Base-by-base conservation (phyloP, 2,113 vertebrate genomes). In the Catharus minimus region DNA sequence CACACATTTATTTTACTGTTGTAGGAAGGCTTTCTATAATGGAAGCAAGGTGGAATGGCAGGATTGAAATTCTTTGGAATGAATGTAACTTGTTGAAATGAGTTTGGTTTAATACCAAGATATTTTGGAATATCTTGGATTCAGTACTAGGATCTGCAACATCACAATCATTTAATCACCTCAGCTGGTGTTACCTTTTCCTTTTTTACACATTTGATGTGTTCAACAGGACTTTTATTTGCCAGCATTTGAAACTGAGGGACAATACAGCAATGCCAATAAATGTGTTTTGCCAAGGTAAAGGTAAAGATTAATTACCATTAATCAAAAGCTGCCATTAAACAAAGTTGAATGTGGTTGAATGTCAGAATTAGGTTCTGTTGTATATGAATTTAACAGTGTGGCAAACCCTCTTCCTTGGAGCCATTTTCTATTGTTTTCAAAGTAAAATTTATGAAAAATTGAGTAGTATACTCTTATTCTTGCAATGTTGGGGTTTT, bases 211-310 rank as follows among this genome's bases (percentile, higher is more conserved):
- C 7, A 18, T 47, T 41, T 43, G 28, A 72, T 88, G 49, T 85
- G 55, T 91, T 90, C 33, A 66, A 87, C 47, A 18, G 44, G 58
- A 75, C 13, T 93, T 92, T 24, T 49, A 55, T 81, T 94, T 89
- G 46, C 92, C 95, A 92, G 50, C 68, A 89, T 64, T 75, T 94
- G 46, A 88, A 67, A 92, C 5, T 55, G 47, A 71, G 50, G 52
- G 14, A 50, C 15, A 62, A 33, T 84, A 28, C 38, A 94, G 53
- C 86, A 76, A 96, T 58, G 89, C 90, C 92, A 87, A 75, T 76
- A 78, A 92, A 89, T 88, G 66, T 94, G 61, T 93, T 95, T 95
- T 96, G 93, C 86, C 77, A 91, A 92, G 49, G 16, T 94, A 81
- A 58, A 65, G 20, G 13, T 75, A 27, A 80, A 77, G 55, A 91